These are phyloP conservation scores for Drosophila kanapiae DNA, from an alignment of 1,140 invertebrate genomes.

Conservation along the genomic window DNA sequence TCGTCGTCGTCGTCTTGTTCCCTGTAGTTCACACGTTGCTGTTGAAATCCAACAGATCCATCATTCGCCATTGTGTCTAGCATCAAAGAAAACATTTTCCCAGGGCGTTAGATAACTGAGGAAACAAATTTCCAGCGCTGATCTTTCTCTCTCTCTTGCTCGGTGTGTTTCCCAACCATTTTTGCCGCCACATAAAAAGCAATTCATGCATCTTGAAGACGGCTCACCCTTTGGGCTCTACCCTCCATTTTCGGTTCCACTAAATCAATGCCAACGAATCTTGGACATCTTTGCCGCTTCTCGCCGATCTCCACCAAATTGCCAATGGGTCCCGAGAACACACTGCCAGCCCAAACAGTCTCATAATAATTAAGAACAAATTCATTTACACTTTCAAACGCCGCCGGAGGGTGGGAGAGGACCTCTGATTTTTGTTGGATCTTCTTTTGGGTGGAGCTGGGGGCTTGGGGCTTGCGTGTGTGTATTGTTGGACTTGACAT, in stretches of 20 bases:
- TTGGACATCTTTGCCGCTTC: conserved; percentile 39
- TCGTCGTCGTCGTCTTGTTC: conserved; percentile 2
- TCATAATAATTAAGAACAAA: conserved; percentile 82
- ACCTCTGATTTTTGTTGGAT: conserved; percentile 5
- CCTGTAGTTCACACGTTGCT: conserved; percentile 46
- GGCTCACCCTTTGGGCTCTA: conserved; percentile 57
- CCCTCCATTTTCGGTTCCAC: conserved; percentile 44
- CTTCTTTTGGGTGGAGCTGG: conserved; percentile 3
- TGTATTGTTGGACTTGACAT: conserved; percentile 70
- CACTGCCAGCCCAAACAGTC: conserved; percentile 6
- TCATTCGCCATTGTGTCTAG: conserved; percentile 48
- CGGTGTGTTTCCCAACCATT: conserved; percentile 29
- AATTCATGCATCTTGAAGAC: conserved; percentile 58
- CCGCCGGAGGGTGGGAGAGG: conserved; percentile 22
- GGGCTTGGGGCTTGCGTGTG: conserved; percentile 12
- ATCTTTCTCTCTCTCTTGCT: conserved; percentile 19
- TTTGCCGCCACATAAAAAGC: conserved; percentile 79
- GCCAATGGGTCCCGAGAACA: conserved; percentile 32
- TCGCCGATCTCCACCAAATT: conserved; percentile 48
- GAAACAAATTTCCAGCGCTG: conserved; percentile 63
- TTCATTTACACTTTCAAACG: conserved; percentile 81
- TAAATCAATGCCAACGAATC: conserved; percentile 74
- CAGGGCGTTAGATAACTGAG: conserved; percentile 57
- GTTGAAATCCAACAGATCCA: conserved; percentile 48
- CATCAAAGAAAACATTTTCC: conserved; percentile 78